Base-by-base conservation (phyloP, 2,797 vertebrate genomes). In the Mus spretus region DNA sequence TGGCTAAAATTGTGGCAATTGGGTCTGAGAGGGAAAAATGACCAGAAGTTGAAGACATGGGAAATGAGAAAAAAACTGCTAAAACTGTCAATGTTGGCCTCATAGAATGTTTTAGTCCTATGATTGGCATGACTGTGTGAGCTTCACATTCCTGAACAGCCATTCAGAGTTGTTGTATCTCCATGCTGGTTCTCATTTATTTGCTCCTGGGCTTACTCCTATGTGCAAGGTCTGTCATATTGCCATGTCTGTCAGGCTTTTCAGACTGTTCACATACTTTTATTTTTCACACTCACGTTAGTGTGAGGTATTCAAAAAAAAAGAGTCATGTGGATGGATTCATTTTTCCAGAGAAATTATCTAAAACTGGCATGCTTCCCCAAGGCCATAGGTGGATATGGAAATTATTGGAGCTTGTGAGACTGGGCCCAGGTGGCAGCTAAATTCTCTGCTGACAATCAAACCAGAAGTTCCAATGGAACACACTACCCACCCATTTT, bases 381-480 rank as follows among this genome's bases (percentile, higher is more conserved):
- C 59, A 63, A 74, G 72, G 65, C 26, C 1, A 4, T 11, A 0
- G 26, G 0, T 77, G 81, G 28, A 14, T 4, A 0, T 0, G 14
- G 70, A 78, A 85, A 74, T 50, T 0, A 0, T 6, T 63, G 50
- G 22, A 28, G 4, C 40, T 70, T 12, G 0, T 95, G 95, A 37
- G 96, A 92, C 79, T 5, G 4, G 4, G 24, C 13, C 2, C 81
- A 65, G 81, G 81, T 83, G 84, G 40, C 50, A 34, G 80, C 50
- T 14, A 28, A 61, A 24, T 55, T 61, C 19, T 12, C n/a, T 44
- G n/a, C 28, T 90, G 44, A 80, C 34, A 47, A 57, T 26, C 15
- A 19, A 86, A 53, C 34, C 84, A 44, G 72, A 53, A 20, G 61
- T 50, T 28, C 1, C 37, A 20, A 31, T 44, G 72, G 44, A 6